Percentiles rank a stretch among this genome's conserved stretches.
These are phyloP conservation scores for Phasianus colchicus DNA, from an alignment of 2,113 vertebrate species.

Conservation along the genomic window DNA sequence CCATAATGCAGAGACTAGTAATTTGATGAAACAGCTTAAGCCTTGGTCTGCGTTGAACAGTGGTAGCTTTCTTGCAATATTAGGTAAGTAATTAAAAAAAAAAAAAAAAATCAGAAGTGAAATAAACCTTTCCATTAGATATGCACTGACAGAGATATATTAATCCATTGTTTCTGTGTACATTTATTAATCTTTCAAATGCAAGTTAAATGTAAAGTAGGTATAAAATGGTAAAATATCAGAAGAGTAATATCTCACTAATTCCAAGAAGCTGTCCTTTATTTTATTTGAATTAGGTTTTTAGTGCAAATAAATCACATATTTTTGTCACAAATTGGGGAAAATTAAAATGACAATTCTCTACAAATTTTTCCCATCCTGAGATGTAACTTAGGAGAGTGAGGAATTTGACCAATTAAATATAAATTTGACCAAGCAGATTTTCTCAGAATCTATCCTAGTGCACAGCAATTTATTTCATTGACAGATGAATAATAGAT, in stretches of 20 bases:
- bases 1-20: neutral
- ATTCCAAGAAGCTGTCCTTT: neutral
- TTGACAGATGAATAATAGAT: neutral
- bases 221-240: neutral
- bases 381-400: neutral
- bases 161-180: neutral
- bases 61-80: neutral
- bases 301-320: neutral
- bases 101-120: neutral
- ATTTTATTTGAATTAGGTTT: neutral
- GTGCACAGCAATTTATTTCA: neutral
- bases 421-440: rapidly evolving
- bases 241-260: neutral
- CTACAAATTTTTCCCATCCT: neutral
- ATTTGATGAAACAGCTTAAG: neutral
- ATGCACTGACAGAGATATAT: neutral
- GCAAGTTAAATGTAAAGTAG: neutral
- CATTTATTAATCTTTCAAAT: neutral
- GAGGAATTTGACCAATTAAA: neutral
- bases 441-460: neutral
- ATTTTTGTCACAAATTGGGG: neutral
- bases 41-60: neutral
- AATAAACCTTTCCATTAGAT: neutral
- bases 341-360: neutral
- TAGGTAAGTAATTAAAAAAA: neutral